phyloP scores from a whole-genome alignment of 2,797 vertebrate genomes.

The Semotilus atromaculatus region DNA sequence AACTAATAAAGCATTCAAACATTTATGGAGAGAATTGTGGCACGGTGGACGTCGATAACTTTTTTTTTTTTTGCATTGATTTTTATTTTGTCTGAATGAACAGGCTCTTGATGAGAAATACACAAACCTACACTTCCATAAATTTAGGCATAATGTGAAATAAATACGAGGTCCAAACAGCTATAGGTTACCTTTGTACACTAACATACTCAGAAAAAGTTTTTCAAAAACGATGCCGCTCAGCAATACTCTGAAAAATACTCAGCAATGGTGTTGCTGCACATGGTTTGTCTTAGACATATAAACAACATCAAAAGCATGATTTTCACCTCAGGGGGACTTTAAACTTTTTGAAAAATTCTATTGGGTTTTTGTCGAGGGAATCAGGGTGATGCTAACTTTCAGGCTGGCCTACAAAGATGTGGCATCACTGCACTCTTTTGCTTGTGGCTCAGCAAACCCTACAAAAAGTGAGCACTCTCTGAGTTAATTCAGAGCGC shows the following conservation, averaged over 20 bases:
- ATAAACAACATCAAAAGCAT: no score
- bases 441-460: constrained; percentile 51
- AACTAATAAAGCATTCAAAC: constrained; percentile 63
- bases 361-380: neutral
- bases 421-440: neutral
- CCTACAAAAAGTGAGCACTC: constrained; percentile 74
- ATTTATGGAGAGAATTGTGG: constrained; percentile 59
- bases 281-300: no score
- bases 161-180: constrained; percentile 39
- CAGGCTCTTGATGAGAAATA: constrained; percentile 58
- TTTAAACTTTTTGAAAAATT: neutral
- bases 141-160: constrained; percentile 30
- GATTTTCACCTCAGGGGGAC: neutral
- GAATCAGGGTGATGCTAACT: neutral
- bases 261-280: no score
- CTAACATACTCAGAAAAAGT: neutral
- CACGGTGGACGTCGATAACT: constrained; percentile 49
- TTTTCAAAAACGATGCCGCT: constrained; percentile 27
- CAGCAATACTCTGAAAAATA: no score
- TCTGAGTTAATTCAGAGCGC: constrained; percentile 76
- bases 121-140: constrained; percentile 43
- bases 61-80: constrained; percentile 57
- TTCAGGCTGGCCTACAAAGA: neutral
- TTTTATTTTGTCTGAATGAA: constrained; percentile 59
- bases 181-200: neutral